phyloP scores from a whole-genome alignment of 2,797 vertebrate genomes.

The Iguana delicatissima region DNA sequence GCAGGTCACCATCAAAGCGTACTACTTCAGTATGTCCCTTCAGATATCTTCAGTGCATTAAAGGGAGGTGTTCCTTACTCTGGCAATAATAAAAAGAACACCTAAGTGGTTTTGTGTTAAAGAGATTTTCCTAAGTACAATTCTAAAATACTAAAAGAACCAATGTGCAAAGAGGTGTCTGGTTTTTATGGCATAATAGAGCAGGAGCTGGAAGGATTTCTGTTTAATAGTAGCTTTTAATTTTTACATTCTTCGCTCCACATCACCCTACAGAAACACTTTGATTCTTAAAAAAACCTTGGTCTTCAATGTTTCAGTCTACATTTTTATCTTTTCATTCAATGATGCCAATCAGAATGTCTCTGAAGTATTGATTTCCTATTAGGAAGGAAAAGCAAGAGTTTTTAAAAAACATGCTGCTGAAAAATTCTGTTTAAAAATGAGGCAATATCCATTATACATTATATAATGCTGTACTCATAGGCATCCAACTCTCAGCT shows the following conservation, averaged over 20 bases:
- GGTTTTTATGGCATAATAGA: constrained; percentile 39
- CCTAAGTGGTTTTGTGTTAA: constrained; percentile 10
- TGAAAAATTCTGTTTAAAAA: neutral
- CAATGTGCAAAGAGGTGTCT: constrained; percentile 25
- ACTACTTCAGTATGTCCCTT: neutral
- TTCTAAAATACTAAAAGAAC: constrained; percentile 26
- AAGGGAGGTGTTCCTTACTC: neutral
- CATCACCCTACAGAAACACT: neutral
- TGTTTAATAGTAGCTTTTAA: neutral
- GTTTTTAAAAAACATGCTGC: neutral
- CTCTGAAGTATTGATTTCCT: neutral
- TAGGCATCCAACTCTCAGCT: too few species aligned
- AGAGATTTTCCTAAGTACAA: constrained; percentile 17
- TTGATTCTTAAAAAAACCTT: constrained; percentile 22
- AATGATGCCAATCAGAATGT: neutral
- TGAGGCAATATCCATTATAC: neutral
- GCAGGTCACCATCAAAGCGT: neutral
- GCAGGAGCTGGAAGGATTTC: constrained; percentile 23
- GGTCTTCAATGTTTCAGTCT: neutral
- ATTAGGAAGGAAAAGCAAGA: too few species aligned
- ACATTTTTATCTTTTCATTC: neutral
- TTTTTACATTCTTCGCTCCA: constrained; percentile 2
- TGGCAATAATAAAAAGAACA: constrained; percentile 16
- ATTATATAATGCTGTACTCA: neutral
- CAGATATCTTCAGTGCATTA: constrained; percentile 19